A percentile compares a stretch with the other conserved stretches of the same genome.
Conservation (phyloP, 1,140 invertebrate species). For the Penaeus japonicus region DNA sequence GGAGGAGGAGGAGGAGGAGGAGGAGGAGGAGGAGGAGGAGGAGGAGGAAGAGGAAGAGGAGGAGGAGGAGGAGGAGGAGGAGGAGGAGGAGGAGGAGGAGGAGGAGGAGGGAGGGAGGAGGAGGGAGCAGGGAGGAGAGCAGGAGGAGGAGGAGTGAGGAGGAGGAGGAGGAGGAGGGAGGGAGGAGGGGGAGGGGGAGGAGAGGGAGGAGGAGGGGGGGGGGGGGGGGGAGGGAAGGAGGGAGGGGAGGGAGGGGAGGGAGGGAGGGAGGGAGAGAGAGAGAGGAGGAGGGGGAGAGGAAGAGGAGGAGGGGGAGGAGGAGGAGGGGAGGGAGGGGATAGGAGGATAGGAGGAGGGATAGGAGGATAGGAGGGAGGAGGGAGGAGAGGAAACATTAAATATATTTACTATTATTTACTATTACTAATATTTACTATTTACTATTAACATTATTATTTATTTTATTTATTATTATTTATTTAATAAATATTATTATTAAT, state of each 20-base stretch:
- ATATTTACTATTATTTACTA: no score
- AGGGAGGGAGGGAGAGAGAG: neutral
- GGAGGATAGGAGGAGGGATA: neutral
- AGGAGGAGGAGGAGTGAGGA: neutral
- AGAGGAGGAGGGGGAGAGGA: neutral
- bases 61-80: neutral
- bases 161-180: no score
- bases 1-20: neutral
- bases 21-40: neutral
- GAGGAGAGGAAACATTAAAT: neutral
- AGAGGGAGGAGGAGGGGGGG: neutral
- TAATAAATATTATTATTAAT: no score
- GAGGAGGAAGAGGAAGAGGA: neutral
- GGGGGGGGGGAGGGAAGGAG: neutral
- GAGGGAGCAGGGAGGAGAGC: neutral
- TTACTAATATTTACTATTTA: no score
- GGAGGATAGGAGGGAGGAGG: neutral
- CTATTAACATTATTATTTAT: no score
- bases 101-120: neutral
- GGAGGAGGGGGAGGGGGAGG: neutral
- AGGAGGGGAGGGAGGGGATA: neutral
- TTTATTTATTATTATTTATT: no score
- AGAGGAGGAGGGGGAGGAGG: neutral
- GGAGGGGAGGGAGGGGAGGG: neutral
- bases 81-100: neutral